Percentiles rank a stretch among this genome's conserved stretches.
These are phyloP conservation scores for Ctenochaetus hawaiiensis DNA, from an alignment of 2,797 vertebrate genomes.

Conservation along the genomic window DNA sequence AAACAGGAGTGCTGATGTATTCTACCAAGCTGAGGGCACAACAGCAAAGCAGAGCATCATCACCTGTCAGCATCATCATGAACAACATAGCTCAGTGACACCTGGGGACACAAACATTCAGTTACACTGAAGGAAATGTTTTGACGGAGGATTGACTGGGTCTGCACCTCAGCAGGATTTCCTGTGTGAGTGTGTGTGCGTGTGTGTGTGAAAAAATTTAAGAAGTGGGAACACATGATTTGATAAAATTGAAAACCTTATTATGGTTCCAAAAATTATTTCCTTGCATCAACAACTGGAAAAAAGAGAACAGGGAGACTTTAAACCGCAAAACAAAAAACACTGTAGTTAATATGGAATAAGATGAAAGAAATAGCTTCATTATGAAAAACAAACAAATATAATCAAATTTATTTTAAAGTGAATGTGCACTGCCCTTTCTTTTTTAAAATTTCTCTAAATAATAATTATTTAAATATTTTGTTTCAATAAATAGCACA, in stretches of 20 bases:
- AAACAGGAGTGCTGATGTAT: constrained; percentile 57
- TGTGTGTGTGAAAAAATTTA: too few species aligned
- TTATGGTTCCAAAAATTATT: neutral
- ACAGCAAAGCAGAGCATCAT: constrained; percentile 29
- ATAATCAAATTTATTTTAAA: neutral
- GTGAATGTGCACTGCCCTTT: neutral
- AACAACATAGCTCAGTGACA: constrained; percentile 31
- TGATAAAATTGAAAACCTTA: neutral
- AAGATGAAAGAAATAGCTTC: neutral
- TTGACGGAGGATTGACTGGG: constrained; percentile 21
- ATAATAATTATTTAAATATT: neutral
- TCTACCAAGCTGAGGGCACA: constrained; percentile 22
- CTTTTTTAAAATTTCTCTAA: neutral
- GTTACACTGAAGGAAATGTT: constrained; percentile 5
- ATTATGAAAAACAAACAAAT: neutral
- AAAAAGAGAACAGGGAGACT: neutral
- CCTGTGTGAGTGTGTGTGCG: neutral
- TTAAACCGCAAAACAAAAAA: neutral
- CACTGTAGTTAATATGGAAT: neutral
- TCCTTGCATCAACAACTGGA: neutral
- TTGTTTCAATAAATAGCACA: neutral
- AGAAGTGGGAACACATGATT: too few species aligned
- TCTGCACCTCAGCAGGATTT: constrained; percentile 38
- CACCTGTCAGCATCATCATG: constrained; percentile 43
- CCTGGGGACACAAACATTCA: constrained; percentile 14